Conservation (phyloP, 2,888 invertebrate species). For the Cheilosia pagana region DNA sequence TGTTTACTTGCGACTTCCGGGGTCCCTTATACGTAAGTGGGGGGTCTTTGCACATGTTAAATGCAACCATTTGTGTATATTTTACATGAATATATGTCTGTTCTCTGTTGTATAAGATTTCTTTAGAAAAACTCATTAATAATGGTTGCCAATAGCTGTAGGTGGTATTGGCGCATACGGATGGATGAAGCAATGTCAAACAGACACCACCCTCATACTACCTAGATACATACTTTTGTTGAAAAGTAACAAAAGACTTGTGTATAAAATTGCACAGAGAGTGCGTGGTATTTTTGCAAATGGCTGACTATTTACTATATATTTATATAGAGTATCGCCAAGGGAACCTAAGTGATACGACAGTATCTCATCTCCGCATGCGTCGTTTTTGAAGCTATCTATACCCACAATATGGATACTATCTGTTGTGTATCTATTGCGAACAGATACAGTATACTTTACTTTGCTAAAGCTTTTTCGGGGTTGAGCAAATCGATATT, state of each 20-base stretch:
- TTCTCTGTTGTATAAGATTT: neutral
- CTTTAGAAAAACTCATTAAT: neutral
- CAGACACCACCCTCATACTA: slow-evolving; percentile 34
- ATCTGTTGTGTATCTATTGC: slow-evolving; percentile 17
- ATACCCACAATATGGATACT: slow-evolving; percentile 5
- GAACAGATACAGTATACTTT: neutral
- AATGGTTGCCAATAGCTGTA: slow-evolving; percentile 15
- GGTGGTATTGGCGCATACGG: neutral
- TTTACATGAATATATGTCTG: neutral
- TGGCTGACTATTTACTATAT: slow-evolving; percentile 55
- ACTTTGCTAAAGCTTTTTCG: neutral
- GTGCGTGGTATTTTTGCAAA: slow-evolving; percentile 39
- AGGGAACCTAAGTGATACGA: slow-evolving; percentile 1
- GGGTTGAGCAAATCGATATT: slow-evolving; percentile 54
- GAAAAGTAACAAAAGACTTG: no score
- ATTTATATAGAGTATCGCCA: neutral
- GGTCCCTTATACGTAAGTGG: slow-evolving; percentile 40
- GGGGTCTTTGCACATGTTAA: slow-evolving; percentile 41
- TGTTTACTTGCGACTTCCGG: slow-evolving; percentile 68
- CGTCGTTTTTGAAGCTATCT: slow-evolving; percentile 12
- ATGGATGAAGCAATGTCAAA: neutral
- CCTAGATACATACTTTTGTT: no score
- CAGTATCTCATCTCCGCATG: slow-evolving; percentile 53
- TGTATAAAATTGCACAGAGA: no score
- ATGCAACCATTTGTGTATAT: neutral